Evolutionary conservation across 2,888 invertebrate genomes (phyloP), one percentile per base, ranked within the genome.

Genomic region (Penaeus monodon): DNA sequence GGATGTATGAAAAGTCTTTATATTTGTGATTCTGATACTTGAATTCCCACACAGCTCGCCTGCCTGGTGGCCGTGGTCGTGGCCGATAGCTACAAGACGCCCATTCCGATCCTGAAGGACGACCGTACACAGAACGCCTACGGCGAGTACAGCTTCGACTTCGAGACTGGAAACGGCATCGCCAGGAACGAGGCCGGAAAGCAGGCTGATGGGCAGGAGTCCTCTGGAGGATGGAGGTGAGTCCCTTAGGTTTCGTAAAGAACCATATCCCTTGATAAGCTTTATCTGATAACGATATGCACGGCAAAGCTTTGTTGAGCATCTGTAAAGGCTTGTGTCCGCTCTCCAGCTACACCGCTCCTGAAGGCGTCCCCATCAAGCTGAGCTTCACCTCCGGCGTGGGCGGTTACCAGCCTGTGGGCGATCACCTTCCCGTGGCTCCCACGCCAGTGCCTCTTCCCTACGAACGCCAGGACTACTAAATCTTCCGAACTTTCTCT

Each of bases 81-180:
- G n/a, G 70, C 27, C 70, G 70, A 70, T n/a, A 29, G 27, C 27
- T 70, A 70, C 70, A 57, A 57, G 57, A 70, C 70, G 20, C 70
- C 70, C 70, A 70, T 70, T 2, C 70, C 70, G 24, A 70, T 70
- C 29, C 70, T 70, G 12, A 70, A 70, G 70, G 70, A 70, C 70
- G 70, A 70, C 70, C n/a, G 70, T 12, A 70, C 70, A 29, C 70
- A 29, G 27, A 70, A 70, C 70, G 29, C 27, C 24, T 27, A 70
- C 24, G 70, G 70, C 70, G 29, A 27, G 27, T 70, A 70, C 70
- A 29, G n/a, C n/a, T 70, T 70, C 70, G 29, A 70, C 70, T 70
- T 70, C 70, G 70, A 70, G 29, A 70, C 70, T 70, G 70, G 70
- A 27, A 70, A 70, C 70, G 70, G 70, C 70, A 70, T 70, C 70